Percentiles rank a stretch among this genome's conserved stretches.
Conservation (phyloP, 1,140 invertebrate genomes). For the Glomeris maerens region DNA sequence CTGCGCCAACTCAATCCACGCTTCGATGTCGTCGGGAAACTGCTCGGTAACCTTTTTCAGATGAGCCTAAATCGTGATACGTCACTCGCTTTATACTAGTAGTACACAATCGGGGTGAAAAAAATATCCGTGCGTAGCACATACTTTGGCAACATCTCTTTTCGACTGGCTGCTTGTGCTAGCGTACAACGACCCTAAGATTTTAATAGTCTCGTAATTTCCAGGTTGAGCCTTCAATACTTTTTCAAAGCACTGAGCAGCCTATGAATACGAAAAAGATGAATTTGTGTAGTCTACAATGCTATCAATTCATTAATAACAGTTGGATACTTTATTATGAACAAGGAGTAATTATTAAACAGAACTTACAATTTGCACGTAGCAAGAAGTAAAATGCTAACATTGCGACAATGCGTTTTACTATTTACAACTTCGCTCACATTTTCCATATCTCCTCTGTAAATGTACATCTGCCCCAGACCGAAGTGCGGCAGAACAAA, state of each 20-base stretch:
- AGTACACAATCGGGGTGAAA: too few relatives aligned
- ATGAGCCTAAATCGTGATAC: slow-evolving; percentile 16
- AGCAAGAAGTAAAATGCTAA: background rate
- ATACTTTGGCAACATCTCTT: slow-evolving; percentile 68
- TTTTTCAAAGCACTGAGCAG: slow-evolving; percentile 96
- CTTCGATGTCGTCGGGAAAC: slow-evolving; percentile 95
- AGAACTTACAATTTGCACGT: background rate
- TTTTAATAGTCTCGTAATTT: slow-evolving; percentile 99
- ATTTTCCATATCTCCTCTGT: slow-evolving; percentile 91
- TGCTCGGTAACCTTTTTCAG: slow-evolving; percentile 73
- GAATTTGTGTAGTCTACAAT: slow-evolving; percentile 3
- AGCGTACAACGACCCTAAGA: slow-evolving; percentile 91
- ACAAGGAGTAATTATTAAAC: too few relatives aligned
- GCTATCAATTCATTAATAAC: too few relatives aligned
- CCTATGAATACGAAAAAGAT: slow-evolving; percentile 41
- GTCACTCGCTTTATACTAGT: background rate
- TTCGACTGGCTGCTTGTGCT: slow-evolving; percentile 78
- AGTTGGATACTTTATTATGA: too few relatives aligned
- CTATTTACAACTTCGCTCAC: too few relatives aligned
- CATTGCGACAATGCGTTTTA: background rate
- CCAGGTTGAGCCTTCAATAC: slow-evolving; percentile 92
- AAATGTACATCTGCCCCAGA: slow-evolving; percentile 98
- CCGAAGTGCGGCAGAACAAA: slow-evolving; percentile 98
- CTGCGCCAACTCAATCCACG: slow-evolving; percentile 97
- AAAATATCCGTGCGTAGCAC: too few relatives aligned